Percentiles rank a stretch among this genome's conserved stretches.
Conservation (phyloP, 2,113 vertebrate genomes). For the Oncorhynchus gorbuscha region DNA sequence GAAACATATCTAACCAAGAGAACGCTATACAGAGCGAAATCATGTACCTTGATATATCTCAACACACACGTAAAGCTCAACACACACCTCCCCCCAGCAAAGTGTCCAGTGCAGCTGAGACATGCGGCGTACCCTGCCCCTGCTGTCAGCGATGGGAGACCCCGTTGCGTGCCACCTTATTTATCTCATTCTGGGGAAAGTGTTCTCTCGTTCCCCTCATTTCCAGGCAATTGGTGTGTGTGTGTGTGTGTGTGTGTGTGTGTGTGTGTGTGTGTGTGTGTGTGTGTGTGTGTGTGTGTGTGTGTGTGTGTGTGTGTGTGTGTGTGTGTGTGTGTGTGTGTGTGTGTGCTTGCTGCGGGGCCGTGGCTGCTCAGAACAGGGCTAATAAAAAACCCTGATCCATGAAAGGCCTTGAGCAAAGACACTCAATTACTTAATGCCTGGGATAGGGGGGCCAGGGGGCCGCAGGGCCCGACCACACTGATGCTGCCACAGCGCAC, state of each 20-base stretch:
- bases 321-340: constrained; percentile 13
- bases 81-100: no score
- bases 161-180: constrained; percentile 34
- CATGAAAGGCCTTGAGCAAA: constrained; percentile 82
- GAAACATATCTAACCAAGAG: no score
- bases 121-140: constrained; percentile 3
- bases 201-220: constrained; percentile 54
- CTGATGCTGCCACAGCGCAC: constrained; percentile 35
- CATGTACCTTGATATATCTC: no score
- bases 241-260: constrained; percentile 20
- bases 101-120: background rate
- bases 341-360: constrained; percentile 22
- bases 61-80: no score
- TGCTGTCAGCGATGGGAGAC: constrained; percentile 53
- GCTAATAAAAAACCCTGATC: constrained; percentile 81
- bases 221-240: constrained; percentile 78
- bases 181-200: constrained; percentile 48
- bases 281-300: constrained; percentile 10
- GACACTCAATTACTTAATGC: constrained; percentile 82
- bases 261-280: constrained; percentile 8
- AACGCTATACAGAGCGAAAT: no score
- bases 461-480: constrained; percentile 16
- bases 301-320: constrained; percentile 51
- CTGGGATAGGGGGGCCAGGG: constrained; percentile 59
- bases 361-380: constrained; percentile 70